Evolutionary conservation across 2,113 vertebrate genomes (phyloP), one percentile per base, ranked within the genome.

Genomic region (Pluvianellus socialis): DNA sequence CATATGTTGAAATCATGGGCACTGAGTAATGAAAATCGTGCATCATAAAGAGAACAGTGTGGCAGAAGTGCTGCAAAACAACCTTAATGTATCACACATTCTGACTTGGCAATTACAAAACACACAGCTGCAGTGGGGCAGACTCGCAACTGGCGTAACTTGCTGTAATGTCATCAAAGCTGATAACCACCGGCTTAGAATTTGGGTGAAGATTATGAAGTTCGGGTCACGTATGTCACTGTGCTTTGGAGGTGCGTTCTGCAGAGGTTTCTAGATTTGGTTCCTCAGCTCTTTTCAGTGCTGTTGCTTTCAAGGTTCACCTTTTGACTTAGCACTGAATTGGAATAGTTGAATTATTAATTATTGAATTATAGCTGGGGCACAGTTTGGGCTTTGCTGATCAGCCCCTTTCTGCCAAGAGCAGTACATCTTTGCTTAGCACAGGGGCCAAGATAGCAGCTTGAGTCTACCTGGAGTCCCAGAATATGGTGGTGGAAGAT

Each of bases 11-110:
- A 92, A 87, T 94, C 44, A 52, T 72, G 75, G 89, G 40, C 79
- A 42, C 35, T 33, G 52, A 77, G n/a, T 74, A 88, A 94, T 87
- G 87, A 94, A 90, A 87, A 89, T 73, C 20, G 7, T 92, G 82
- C 45, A 93, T 94, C 85, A 70, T 62, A 23, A 85, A 91, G 88
- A 65, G 85, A 97, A 58, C 79, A 91, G 49, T 35, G 12, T 86
- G 83, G 76, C 32, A 27, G 70, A 70, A 79, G 28, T 67, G 87
- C 55, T 79, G 30, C 42, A 88, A 93, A 94, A 53, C 44, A 82
- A 14, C 33, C 66, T 52, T 35, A 32, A 62, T 71, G 50, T 47
- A 59, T 52, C 45, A 47, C 52, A 56, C 27, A 50, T 42, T 71
- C 50, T 68, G 44, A 63, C 47, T 2, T 83, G 86, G 26, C 47